Conservation (phyloP, 1,140 invertebrate species). For the Hylaeus volcanicus region DNA sequence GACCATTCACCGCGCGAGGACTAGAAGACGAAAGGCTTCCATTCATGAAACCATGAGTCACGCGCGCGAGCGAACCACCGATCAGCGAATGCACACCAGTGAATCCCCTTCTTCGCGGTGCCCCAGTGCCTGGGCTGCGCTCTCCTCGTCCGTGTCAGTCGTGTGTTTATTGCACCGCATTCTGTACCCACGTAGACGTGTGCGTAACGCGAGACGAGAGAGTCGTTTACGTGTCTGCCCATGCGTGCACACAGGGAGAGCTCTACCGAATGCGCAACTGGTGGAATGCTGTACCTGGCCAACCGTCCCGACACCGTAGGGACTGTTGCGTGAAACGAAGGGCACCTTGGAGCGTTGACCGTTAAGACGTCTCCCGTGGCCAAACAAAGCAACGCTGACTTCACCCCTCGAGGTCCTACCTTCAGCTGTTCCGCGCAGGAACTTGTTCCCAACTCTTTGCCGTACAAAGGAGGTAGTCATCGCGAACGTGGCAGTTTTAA, state of each 20-base stretch:
- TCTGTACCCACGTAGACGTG: background rate
- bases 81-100: slow-evolving; percentile 42
- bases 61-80: slow-evolving; percentile 38
- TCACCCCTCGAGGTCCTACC: slow-evolving; percentile 1
- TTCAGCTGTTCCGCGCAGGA: background rate
- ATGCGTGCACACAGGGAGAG: background rate
- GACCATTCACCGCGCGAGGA: slow-evolving; percentile 71
- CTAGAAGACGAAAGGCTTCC: slow-evolving; percentile 72
- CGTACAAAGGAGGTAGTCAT: too few relatives aligned
- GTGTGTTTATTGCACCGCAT: slow-evolving; percentile 42
- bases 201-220: background rate
- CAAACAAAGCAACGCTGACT: slow-evolving; percentile 38
- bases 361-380: slow-evolving; percentile 29
- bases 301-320: slow-evolving; percentile 33
- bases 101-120: slow-evolving; percentile 44
- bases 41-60: slow-evolving; percentile 76
- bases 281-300: slow-evolving; percentile 68
- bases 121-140: slow-evolving; percentile 19
- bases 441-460: too few relatives aligned
- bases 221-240: background rate
- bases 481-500: too few relatives aligned
- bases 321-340: slow-evolving; percentile 48
- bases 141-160: slow-evolving; percentile 19
- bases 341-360: slow-evolving; percentile 45
- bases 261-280: slow-evolving; percentile 68